Percentiles rank a stretch among this genome's conserved stretches.
phyloP scores from a whole-genome alignment of 2,888 invertebrate genomes.

The Ernsta delagoae region DNA sequence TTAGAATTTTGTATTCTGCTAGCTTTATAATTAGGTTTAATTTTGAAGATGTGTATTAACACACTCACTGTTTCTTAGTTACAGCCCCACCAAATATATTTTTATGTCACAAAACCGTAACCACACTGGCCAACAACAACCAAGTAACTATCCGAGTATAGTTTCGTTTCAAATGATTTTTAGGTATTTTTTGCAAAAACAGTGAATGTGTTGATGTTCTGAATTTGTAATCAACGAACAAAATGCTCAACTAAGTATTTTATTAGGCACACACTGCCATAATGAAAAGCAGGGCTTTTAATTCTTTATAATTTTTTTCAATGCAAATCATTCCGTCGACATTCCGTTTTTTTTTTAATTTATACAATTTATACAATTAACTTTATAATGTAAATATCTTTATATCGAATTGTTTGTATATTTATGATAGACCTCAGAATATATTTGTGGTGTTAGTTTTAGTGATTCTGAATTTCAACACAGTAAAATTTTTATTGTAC shows the following conservation, averaged over 20 bases:
- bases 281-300: slow-evolving; percentile 41
- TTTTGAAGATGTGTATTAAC: slow-evolving; percentile 75
- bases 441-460: slow-evolving; percentile 58
- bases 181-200: slow-evolving; percentile 55
- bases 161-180: neutral
- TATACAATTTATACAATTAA: slow-evolving; percentile 38
- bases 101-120: slow-evolving; percentile 57
- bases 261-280: slow-evolving; percentile 78
- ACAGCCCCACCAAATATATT: slow-evolving; percentile 75
- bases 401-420: slow-evolving; percentile 63
- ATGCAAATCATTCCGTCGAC: slow-evolving; percentile 55
- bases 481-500: slow-evolving; percentile 22
- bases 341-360: slow-evolving; percentile 51
- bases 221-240: slow-evolving; percentile 67
- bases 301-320: slow-evolving; percentile 28
- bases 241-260: slow-evolving; percentile 76
- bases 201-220: slow-evolving; percentile 83
- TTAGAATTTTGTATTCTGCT: slow-evolving; percentile 71
- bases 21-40: slow-evolving; percentile 72
- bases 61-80: slow-evolving; percentile 81
- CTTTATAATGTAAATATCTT: slow-evolving; percentile 66
- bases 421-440: slow-evolving; percentile 59
- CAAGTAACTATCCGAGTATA: slow-evolving; percentile 8
- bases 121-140: slow-evolving; percentile 32
- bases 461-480: slow-evolving; percentile 38